These are phyloP conservation scores for Tinamus major DNA, from an alignment of 2,797 vertebrate species.

Conservation along the genomic window DNA sequence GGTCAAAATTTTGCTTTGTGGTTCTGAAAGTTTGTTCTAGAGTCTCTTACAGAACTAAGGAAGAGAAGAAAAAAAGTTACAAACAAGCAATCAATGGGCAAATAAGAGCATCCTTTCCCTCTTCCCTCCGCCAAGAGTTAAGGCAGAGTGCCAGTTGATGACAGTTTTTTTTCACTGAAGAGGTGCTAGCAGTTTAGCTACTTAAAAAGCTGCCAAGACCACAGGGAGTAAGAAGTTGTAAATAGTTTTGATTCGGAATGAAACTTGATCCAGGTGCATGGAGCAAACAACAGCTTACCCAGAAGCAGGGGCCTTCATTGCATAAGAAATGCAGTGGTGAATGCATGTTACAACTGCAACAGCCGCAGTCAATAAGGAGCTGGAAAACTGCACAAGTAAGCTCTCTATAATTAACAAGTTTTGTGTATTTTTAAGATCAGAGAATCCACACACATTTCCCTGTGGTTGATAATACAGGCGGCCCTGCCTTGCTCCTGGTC, in stretches of 20 bases:
- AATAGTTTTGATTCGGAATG: background rate
- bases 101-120: background rate
- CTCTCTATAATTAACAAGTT: background rate
- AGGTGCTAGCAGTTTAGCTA: background rate
- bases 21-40: background rate
- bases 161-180: background rate
- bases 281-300: background rate
- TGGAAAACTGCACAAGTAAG: background rate
- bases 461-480: background rate
- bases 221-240: background rate
- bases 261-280: background rate
- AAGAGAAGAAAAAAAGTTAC: background rate
- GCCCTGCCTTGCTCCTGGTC: background rate
- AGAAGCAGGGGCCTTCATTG: background rate
- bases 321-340: background rate
- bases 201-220: background rate
- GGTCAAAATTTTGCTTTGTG: background rate
- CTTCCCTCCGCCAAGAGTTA: background rate
- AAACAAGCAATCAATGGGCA: background rate
- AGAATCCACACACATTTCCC: background rate
- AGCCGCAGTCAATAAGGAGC: background rate
- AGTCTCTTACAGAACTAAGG: background rate
- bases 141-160: background rate
- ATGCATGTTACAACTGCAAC: background rate
- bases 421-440: background rate